phyloP scores from a whole-genome alignment of 2,113 vertebrate genomes.

The Pica pica region DNA sequence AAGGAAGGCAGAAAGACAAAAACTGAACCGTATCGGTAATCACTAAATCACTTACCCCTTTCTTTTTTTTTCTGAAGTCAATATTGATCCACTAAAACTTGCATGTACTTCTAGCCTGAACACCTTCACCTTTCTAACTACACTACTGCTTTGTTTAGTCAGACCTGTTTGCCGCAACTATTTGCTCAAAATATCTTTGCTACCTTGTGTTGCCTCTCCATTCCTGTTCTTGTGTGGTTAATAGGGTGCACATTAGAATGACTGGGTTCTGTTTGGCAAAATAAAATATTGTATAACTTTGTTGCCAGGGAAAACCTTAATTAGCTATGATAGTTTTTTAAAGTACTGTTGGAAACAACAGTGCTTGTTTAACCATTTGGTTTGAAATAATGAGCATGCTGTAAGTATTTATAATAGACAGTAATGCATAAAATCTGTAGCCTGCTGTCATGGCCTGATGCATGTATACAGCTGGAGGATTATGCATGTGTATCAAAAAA shows the following conservation, averaged over 20 bases:
- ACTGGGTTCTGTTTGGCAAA: background rate
- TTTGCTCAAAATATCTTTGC: background rate
- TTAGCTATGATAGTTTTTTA: background rate
- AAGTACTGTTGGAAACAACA: background rate
- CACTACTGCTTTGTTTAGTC: background rate
- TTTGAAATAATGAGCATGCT: constrained; percentile 23
- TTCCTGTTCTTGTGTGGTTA: background rate
- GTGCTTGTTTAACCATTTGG: background rate
- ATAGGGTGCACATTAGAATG: background rate
- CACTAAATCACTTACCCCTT: constrained; percentile 75
- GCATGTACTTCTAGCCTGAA: constrained; percentile 22
- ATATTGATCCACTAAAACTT: constrained; percentile 69
- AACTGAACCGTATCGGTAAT: constrained; percentile 99
- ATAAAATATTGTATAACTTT: background rate
- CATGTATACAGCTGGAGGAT: background rate
- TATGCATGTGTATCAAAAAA: background rate
- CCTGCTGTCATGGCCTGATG: background rate
- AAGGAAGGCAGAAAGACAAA: constrained; percentile 88
- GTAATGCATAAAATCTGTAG: constrained; percentile 7
- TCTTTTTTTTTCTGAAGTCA: constrained; percentile 12
- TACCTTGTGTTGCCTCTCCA: background rate
- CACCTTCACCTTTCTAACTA: background rate
- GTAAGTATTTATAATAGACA: background rate
- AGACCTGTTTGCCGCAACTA: background rate
- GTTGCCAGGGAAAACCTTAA: background rate